phyloP scores from a whole-genome alignment of 2,888 invertebrate genomes.

The Spialia ferax region DNA sequence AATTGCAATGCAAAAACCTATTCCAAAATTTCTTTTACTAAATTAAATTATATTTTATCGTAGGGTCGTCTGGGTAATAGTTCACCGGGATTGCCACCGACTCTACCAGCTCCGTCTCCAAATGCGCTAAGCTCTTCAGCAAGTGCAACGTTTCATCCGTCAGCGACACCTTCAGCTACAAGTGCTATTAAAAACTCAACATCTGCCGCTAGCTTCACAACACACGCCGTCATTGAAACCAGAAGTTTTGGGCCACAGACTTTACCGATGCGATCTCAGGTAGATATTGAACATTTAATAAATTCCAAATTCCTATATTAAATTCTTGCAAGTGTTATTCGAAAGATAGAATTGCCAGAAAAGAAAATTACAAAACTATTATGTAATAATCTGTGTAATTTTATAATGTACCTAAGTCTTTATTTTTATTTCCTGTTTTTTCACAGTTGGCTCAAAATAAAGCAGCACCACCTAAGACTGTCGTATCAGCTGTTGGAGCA shows the following conservation, averaged over 20 bases:
- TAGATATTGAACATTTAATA: slow-evolving; percentile 46
- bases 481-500: slow-evolving; percentile 77
- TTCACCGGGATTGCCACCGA: slow-evolving; percentile 90
- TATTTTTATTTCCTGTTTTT: not conserved
- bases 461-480: slow-evolving; percentile 79
- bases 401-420: not conserved
- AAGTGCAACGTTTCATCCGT: slow-evolving; percentile 87
- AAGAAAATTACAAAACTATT: not conserved
- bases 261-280: slow-evolving; percentile 80
- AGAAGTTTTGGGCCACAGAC: slow-evolving; percentile 83
- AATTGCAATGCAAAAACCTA: no score
- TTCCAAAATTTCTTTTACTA: no score
- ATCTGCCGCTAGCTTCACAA: slow-evolving; percentile 87
- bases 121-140: slow-evolving; percentile 88
- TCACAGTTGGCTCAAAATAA: slow-evolving; percentile 75
- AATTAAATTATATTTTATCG: no score
- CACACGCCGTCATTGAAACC: slow-evolving; percentile 79
- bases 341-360: not conserved
- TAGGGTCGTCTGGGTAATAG: slow-evolving; percentile 78
- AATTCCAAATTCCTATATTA: no score
- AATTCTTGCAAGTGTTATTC: not conserved
- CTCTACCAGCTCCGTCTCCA: slow-evolving; percentile 90
- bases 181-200: slow-evolving; percentile 86
- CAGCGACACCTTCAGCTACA: slow-evolving; percentile 64
- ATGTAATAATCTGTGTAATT: not conserved